Evolutionary conservation across 1,140 invertebrate genomes (phyloP).

Genomic region (Conus ventricosus): DNA sequence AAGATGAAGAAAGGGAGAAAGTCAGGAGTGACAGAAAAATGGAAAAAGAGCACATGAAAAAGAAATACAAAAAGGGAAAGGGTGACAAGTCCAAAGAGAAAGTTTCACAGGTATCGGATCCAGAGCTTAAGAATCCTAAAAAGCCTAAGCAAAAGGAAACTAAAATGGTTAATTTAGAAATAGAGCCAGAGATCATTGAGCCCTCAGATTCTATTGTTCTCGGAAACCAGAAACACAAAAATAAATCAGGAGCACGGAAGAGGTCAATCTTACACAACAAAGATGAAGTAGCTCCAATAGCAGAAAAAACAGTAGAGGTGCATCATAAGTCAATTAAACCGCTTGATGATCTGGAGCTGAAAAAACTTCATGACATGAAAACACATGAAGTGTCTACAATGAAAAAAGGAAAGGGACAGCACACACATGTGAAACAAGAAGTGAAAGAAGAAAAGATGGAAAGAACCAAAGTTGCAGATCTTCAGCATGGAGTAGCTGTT

Average conservation of each 20-base stretch:
- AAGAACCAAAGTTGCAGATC: slow-evolving; percentile 3
- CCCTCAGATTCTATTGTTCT: slow-evolving; percentile 43
- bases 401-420: slow-evolving; percentile 9
- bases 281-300: slow-evolving; percentile 74
- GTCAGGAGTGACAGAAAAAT: slow-evolving; percentile 73
- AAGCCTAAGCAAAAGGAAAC: slow-evolving; percentile 38
- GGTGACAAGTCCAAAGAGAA: slow-evolving; percentile 51
- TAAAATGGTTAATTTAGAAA: slow-evolving; percentile 71
- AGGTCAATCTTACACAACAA: slow-evolving; percentile 81
- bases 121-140: slow-evolving; percentile 39
- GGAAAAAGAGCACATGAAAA: slow-evolving; percentile 77
- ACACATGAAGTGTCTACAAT: not conserved
- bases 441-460: slow-evolving; percentile 22
- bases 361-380: slow-evolving; percentile 29
- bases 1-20: slow-evolving; percentile 79
- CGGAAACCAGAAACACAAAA: slow-evolving; percentile 48
- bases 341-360: slow-evolving; percentile 44
- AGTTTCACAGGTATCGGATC: slow-evolving; percentile 44
- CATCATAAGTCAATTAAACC: slow-evolving; percentile 36
- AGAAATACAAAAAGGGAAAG: slow-evolving; percentile 56
- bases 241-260: slow-evolving; percentile 69
- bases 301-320: slow-evolving; percentile 23
- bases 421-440: not conserved
- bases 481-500: not conserved
- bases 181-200: slow-evolving; percentile 70